Evolutionary conservation across 2,113 vertebrate genomes (phyloP).

Genomic region (Pangasianodon hypophthalmus): DNA sequence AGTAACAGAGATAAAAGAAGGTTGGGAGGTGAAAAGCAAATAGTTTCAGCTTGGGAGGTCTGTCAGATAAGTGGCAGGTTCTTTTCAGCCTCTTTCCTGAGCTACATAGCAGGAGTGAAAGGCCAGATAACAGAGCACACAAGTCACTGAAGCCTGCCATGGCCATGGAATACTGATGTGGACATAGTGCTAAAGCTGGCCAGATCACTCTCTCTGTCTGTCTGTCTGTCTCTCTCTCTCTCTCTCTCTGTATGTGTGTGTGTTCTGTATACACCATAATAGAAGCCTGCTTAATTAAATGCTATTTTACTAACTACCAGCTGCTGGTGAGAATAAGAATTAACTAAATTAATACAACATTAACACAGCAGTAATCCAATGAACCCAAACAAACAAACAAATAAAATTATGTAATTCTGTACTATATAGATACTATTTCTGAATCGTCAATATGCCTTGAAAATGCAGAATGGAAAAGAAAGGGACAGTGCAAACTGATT

Average conservation of each 20-base stretch:
- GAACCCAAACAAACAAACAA: not conserved
- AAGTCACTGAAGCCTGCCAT: constrained; percentile 42
- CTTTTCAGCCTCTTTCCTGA: constrained; percentile 34
- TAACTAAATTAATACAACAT: not conserved
- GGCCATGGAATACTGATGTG: constrained; percentile 54
- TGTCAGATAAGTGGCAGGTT: constrained; percentile 50
- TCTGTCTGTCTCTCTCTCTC: not conserved
- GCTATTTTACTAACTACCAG: not conserved
- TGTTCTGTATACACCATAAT: not conserved
- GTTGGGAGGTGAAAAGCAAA: constrained; percentile 15
- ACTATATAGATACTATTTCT: not conserved
- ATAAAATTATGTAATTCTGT: not conserved
- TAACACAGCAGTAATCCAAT: not conserved
- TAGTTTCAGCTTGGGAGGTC: constrained; percentile 41
- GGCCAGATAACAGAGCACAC: constrained; percentile 45
- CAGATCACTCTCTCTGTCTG: not conserved
- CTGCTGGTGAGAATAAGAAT: not conserved
- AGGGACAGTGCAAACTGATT: not conserved
- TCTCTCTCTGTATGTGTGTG: too few relatives aligned
- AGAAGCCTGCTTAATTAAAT: not conserved
- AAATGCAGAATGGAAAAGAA: not conserved
- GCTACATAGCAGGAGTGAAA: constrained; percentile 36
- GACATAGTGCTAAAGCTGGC: constrained; percentile 12
- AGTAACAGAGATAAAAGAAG: not conserved
- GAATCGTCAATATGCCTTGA: not conserved